Evolutionary conservation across 1,140 invertebrate genomes (phyloP).

Genomic region (Sarcophaga peregrina): DNA sequence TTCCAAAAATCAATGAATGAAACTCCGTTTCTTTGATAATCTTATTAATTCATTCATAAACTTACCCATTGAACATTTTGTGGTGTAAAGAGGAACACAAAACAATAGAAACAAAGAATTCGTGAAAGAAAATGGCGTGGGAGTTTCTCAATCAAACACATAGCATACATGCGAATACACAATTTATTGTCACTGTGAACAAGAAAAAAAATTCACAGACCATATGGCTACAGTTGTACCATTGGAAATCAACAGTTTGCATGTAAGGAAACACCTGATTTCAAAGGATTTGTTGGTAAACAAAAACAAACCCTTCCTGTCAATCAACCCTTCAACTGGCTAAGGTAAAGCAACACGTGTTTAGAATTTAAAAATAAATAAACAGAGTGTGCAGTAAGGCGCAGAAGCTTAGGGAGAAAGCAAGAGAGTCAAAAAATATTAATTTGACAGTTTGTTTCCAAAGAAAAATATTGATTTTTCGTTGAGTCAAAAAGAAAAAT

Average conservation of each 20-base stretch:
- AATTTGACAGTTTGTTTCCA: constrained; percentile 11
- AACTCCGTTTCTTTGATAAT: neutral
- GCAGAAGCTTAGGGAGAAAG: neutral
- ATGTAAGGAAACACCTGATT: neutral
- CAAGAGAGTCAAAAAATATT: constrained; percentile 19
- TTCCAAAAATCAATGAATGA: neutral
- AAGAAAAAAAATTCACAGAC: neutral
- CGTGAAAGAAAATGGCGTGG: neutral
- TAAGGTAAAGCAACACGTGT: constrained; percentile 29
- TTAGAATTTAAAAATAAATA: constrained; percentile 15
- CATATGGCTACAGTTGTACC: neutral
- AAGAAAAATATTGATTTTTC: constrained; percentile 39
- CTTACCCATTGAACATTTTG: neutral
- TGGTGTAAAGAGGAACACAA: neutral
- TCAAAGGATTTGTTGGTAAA: constrained; percentile 25
- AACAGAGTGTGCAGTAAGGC: neutral
- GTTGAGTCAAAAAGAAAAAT: neutral
- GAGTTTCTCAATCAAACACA: neutral
- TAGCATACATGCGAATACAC: too few relatives aligned
- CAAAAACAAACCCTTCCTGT: neutral
- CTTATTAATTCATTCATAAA: neutral
- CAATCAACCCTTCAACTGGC: too few relatives aligned
- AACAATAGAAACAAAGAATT: neutral
- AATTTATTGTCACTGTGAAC: neutral
- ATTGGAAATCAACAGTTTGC: neutral